phyloP scores from a whole-genome alignment of 2,113 vertebrate genomes.

The Scomber japonicus region DNA sequence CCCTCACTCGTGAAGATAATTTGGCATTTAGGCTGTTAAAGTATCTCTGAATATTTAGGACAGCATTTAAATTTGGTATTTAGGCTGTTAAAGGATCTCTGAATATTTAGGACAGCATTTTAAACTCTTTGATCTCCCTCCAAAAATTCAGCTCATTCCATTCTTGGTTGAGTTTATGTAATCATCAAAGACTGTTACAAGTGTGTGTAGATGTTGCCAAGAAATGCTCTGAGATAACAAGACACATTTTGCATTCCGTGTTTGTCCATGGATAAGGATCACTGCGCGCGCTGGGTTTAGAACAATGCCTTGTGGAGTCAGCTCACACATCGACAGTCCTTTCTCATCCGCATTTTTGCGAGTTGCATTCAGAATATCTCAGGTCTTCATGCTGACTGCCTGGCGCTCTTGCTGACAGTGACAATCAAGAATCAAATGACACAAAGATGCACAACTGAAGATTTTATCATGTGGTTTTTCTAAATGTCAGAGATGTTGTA shows the following conservation, averaged over 20 bases:
- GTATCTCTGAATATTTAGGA: no score
- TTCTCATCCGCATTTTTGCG: not conserved
- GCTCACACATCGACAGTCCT: not conserved
- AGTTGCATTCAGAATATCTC: constrained; percentile 6
- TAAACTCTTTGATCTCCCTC: no score
- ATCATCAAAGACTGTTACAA: constrained; percentile 1
- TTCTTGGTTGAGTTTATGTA: not conserved
- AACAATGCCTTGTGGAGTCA: constrained; percentile 10
- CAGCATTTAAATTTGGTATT: no score
- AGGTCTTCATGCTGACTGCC: not conserved
- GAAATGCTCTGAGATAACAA: not conserved
- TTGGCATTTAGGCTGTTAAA: no score
- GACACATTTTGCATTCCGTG: constrained; percentile 15
- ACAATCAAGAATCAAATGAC: not conserved
- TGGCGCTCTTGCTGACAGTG: not conserved
- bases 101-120: no score
- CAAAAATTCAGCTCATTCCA: no score
- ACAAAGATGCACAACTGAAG: not conserved
- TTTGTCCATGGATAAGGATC: not conserved
- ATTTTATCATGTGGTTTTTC: not conserved
- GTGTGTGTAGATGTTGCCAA: not conserved
- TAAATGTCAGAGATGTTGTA: constrained; percentile 25
- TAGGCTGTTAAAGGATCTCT: no score
- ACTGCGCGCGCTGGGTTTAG: not conserved
- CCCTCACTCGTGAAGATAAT: no score